Base-by-base conservation (phyloP, 2,113 vertebrate genomes). In the Indicator maculatus region DNA sequence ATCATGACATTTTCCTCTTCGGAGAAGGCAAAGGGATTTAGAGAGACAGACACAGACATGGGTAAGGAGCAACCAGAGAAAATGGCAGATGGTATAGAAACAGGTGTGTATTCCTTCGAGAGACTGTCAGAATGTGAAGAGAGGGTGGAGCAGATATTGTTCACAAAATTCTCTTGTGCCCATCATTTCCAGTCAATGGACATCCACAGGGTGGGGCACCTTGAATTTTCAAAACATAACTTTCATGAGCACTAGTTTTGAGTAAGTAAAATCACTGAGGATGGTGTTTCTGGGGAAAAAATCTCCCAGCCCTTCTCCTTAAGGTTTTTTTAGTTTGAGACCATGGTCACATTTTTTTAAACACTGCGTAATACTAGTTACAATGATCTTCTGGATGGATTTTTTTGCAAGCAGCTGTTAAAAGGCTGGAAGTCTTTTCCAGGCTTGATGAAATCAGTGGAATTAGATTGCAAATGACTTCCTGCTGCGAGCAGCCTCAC, bases 1-100 rank as follows among this genome's bases (percentile, higher is more conserved):
- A 78, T 58, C 74, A 67, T 80, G 89, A 93, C 92, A 96, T 95
- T 97, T 96, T 88, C 88, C 95, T 97, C 96, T 92, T 95, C 94
- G 76, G 74, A 95, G 84, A 94, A 94, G 88, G 89, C 60, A 53
- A 88, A 89, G 72, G 83, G 61, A 81, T 93, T 88, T 95, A 91
- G 81, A 94, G 60, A 95, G 87, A 89, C 28, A 93, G 81, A 93
- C 50, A 88, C 33, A 90, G 73, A 89, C 61, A 86, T 8, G 13
- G n/a, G 55, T 53, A 86, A 17, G 63, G 50, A 86, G 80, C 85
- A 84, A 85, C 38, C 63, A 87, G 59, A 78, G 38, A 81, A 89
- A 83, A 75, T 78, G 76, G 76, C 85, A 95, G 85, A 94, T 93
- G 83, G 80, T 66, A 63, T 6, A 78, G 73, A 84, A 93, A 63